Conservation (phyloP, 2,113 vertebrate genomes). For the Brachionichthys hirsutus region DNA sequence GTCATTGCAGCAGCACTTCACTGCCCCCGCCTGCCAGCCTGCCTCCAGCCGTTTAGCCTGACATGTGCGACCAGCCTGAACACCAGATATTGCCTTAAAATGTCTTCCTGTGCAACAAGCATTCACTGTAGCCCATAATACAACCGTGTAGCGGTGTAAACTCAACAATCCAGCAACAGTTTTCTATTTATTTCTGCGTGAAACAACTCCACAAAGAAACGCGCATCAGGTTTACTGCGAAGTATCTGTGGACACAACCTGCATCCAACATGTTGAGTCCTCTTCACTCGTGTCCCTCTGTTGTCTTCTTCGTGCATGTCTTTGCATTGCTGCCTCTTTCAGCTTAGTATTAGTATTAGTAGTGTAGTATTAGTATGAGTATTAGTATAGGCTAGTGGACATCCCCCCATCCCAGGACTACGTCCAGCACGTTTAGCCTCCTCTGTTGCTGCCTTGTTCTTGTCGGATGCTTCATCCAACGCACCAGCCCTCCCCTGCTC, state of each 20-base stretch:
- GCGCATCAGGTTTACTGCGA: too few species aligned
- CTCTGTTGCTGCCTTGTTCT: slow-evolving; percentile 26
- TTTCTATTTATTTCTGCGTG: background rate
- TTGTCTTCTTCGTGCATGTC: too few species aligned
- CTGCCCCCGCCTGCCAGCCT: slow-evolving; percentile 24
- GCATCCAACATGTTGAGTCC: too few species aligned
- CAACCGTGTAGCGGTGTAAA: background rate
- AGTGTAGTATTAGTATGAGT: too few species aligned
- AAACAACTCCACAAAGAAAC: background rate
- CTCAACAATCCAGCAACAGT: background rate
- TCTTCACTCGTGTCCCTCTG: background rate
- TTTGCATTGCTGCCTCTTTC: too few species aligned
- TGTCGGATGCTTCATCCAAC: slow-evolving; percentile 23
- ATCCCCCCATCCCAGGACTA: too few species aligned
- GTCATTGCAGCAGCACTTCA: slow-evolving; percentile 32
- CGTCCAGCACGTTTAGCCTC: too few species aligned
- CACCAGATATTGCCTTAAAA: slow-evolving; percentile 20
- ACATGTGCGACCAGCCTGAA: slow-evolving; percentile 38
- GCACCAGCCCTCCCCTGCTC: slow-evolving; percentile 22
- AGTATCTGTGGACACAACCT: too few species aligned
- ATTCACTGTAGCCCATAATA: background rate
- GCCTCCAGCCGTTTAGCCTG: slow-evolving; percentile 40
- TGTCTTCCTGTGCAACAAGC: background rate
- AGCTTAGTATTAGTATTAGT: too few species aligned
- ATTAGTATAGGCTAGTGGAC: background rate